A percentile compares a stretch with the other conserved stretches of the same genome.
These are phyloP conservation scores for Eupithecia pulchellata DNA, from an alignment of 2,888 invertebrate genomes.

Conservation along the genomic window DNA sequence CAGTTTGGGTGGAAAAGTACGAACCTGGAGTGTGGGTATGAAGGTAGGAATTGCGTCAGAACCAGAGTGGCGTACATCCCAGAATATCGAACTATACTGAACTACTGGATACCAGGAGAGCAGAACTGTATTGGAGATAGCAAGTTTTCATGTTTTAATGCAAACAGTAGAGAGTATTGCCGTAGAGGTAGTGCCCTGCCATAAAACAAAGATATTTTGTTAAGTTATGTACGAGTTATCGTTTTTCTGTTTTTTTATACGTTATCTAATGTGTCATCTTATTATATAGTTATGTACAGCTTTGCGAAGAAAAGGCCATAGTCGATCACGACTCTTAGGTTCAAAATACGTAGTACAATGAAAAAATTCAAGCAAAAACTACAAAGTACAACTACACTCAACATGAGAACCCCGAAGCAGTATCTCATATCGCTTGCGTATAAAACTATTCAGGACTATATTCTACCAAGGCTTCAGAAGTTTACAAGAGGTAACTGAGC, in stretches of 20 bases:
- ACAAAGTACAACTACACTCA: no score
- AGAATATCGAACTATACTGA: conserved; percentile 15
- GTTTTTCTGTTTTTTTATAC: no score
- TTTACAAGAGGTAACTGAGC: not conserved
- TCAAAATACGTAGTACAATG: not conserved
- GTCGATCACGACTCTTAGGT: no score
- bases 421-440: conserved; percentile 6
- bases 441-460: conserved; percentile 17
- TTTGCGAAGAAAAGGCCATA: no score
- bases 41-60: not conserved
- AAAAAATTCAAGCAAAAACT: not conserved
- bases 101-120: conserved; percentile 24
- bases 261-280: no score
- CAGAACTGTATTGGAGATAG: conserved; percentile 18
- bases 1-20: not conserved
- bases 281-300: no score
- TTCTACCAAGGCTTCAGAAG: conserved; percentile 16
- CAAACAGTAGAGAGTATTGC: no score
- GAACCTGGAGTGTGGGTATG: not conserved
- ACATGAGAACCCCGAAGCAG: not conserved
- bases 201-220: no score
- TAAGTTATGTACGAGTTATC: no score
- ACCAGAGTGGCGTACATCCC: conserved; percentile 3
- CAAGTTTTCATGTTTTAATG: not conserved
- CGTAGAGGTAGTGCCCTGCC: no score